Evolutionary conservation across 2,797 vertebrate species (phyloP), one percentile per base, ranked within the genome.

Genomic region (Sebastes itinus): DNA sequence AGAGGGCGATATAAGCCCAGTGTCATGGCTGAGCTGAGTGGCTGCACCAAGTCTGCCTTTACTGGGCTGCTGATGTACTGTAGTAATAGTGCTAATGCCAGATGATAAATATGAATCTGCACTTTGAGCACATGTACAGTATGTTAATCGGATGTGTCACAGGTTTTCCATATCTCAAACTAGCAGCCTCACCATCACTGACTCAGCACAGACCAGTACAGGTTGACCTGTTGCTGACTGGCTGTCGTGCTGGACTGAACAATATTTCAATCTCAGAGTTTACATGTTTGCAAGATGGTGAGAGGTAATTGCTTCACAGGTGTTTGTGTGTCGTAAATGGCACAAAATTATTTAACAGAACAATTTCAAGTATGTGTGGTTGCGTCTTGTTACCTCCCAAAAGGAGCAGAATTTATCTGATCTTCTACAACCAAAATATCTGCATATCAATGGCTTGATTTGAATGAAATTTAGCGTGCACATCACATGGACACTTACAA

Each of bases 1-100:
- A 90, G 87, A 69, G 75, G 85, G 88, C 49, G n/a, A 59, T 63
- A 49, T 65, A 67, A 30, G 11, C 52, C 42, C 32, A 72, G 8
- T 20, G 27, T 42, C 7, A 27, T 55, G 18, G 4, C 55, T 59
- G n/a, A 25, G 2, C 3, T 62, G 4, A 22, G 11, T 14, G 27
- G 33, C 13, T 42, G 8, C 27, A 10, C 13, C 0, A 52, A 16
- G n/a, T 27, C 14, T 10, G 23, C 42, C 13, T 65, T 28, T 18
- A 20, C 28, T 2, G 6, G 18, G 28, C 20, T 58, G 25, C 52
- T 62, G 7, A 10, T 69, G 2, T 52, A 18, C 1, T 52, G 55
- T 27, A 46, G 32, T 22, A 27, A 18, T 18, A 2, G 12, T 22
- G 4, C 5, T 32, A 20, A 11, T 56, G 22, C 5, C 8, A 35